Percentiles rank a stretch among this genome's conserved stretches.
Evolutionary conservation across 2,113 vertebrate genomes (phyloP).

Genomic region (Garra rufa): DNA sequence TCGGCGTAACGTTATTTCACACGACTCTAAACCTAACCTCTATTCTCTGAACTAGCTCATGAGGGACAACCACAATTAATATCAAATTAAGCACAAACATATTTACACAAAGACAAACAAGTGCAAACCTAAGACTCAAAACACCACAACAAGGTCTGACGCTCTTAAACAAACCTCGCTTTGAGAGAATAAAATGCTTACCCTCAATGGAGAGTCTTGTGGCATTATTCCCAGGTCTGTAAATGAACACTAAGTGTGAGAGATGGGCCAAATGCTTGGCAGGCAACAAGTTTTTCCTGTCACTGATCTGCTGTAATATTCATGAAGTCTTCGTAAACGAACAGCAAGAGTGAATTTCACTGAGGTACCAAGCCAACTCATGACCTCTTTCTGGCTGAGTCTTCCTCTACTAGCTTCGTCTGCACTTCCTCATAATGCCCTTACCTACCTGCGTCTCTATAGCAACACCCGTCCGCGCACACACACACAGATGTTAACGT

Average conservation of each 20-base stretch:
- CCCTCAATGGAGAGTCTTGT: constrained; percentile 31
- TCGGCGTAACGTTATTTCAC: neutral
- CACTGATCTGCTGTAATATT: constrained; percentile 56
- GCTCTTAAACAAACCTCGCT: neutral
- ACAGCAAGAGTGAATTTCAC: constrained; percentile 27
- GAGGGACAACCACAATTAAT: neutral
- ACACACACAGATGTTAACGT: constrained; percentile 45
- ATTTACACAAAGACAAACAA: constrained; percentile 39
- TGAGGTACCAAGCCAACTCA: constrained; percentile 15
- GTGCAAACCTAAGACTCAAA: constrained; percentile 22
- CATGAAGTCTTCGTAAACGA: constrained; percentile 36
- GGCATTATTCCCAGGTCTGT: constrained; percentile 13
- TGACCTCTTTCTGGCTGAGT: constrained; percentile 32
- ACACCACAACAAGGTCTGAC: neutral
- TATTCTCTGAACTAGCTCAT: neutral
- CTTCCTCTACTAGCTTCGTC: constrained; percentile 61
- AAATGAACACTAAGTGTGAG: constrained; percentile 43
- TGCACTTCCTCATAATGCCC: constrained; percentile 71
- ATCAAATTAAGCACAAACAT: constrained; percentile 39
- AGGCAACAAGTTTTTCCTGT: constrained; percentile 52
- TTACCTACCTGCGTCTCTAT: constrained; percentile 74
- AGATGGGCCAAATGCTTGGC: constrained; percentile 44
- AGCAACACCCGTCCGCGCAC: constrained; percentile 63
- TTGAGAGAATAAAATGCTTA: constrained; percentile 49
- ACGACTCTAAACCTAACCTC: neutral